These are phyloP conservation scores for Stegana nigrithorax DNA, from an alignment of 2,888 invertebrate genomes.

Conservation along the genomic window DNA sequence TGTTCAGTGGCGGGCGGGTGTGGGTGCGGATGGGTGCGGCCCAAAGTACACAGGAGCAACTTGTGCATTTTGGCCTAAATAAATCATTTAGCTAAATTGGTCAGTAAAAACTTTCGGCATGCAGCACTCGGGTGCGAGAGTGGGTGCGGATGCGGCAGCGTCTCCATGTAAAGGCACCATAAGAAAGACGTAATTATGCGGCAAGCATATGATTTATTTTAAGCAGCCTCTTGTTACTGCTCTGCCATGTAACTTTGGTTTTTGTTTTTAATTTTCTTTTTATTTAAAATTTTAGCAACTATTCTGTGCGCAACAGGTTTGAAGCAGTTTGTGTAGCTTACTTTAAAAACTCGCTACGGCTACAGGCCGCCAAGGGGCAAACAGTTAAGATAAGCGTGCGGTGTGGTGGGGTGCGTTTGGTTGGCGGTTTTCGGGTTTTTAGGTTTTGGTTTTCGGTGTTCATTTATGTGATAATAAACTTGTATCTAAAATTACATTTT, in stretches of 20 bases:
- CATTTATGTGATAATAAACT: slow-evolving; percentile 58
- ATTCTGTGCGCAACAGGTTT: slow-evolving; percentile 2
- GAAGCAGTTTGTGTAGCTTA: no score
- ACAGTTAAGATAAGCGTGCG: no score
- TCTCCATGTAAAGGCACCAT: slow-evolving; percentile 51
- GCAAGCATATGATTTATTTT: slow-evolving; percentile 16
- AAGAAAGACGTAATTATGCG: slow-evolving; percentile 37
- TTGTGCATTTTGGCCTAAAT: slow-evolving; percentile 50
- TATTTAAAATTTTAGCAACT: neutral
- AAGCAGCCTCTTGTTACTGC: no score
- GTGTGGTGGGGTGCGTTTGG: no score
- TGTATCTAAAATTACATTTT: slow-evolving; percentile 56
- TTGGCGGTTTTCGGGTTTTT: no score
- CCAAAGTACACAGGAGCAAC: slow-evolving; percentile 2
- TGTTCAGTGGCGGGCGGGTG: slow-evolving; percentile 58
- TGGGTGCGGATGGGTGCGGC: neutral
- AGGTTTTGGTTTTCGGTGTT: slow-evolving; percentile 43
- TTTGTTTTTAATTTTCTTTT: neutral
- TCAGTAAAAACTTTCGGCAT: slow-evolving; percentile 59
- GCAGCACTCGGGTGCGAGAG: slow-evolving; percentile 52
- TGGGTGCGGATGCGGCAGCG: slow-evolving; percentile 26
- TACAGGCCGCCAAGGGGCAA: no score
- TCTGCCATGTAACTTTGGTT: no score
- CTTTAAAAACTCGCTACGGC: no score
- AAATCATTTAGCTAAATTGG: slow-evolving; percentile 61